Conservation (phyloP, 2,113 vertebrate species). For the Rhinoderma darwinii region DNA sequence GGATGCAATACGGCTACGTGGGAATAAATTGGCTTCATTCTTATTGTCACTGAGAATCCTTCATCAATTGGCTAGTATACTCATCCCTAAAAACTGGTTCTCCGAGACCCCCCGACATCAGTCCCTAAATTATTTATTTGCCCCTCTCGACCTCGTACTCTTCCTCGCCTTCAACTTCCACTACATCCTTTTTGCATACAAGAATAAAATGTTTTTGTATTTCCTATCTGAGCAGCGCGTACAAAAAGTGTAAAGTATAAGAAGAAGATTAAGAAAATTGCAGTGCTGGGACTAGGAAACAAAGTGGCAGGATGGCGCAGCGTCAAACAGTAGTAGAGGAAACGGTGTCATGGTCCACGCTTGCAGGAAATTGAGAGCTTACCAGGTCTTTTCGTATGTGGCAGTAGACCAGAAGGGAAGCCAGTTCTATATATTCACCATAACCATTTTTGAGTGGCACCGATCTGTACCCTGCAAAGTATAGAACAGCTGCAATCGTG, state of each 20-base stretch:
- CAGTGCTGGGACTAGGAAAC: neutral
- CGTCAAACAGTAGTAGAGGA: neutral
- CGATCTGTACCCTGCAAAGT: conserved; percentile 83
- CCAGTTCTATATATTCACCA: conserved; percentile 88
- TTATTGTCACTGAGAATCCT: neutral
- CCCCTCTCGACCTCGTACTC: neutral
- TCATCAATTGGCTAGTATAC: neutral
- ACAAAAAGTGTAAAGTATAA: neutral
- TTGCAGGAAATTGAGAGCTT: conserved; percentile 61
- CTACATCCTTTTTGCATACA: neutral
- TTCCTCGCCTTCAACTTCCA: neutral
- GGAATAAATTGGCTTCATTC: conserved; percentile 1
- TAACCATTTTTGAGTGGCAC: conserved; percentile 93
- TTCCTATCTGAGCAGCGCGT: neutral
- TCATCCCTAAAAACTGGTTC: too few relatives aligned
- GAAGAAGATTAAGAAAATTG: neutral
- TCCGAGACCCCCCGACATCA: neutral
- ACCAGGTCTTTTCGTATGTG: conserved; percentile 85
- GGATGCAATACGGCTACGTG: neutral
- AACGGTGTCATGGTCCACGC: neutral
- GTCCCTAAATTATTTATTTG: neutral
- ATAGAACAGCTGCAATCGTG: neutral
- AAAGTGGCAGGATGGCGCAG: neutral
- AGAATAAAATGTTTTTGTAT: neutral
- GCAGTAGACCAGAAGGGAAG: conserved; percentile 89